These are phyloP conservation scores for Lasius platythorax DNA, from an alignment of 2,888 invertebrate species.

Conservation along the genomic window DNA sequence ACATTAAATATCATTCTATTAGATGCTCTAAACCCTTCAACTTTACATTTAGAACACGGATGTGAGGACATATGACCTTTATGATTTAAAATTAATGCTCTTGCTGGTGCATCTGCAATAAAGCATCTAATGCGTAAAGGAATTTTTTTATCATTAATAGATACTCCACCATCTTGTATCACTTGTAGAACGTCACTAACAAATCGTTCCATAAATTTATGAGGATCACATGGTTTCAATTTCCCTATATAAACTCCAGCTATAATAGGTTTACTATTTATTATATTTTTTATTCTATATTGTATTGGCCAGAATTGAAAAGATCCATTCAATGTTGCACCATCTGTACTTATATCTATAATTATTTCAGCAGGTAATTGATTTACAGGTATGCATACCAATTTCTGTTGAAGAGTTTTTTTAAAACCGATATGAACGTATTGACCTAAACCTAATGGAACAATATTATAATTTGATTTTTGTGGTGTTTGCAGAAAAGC, in stretches of 20 bases:
- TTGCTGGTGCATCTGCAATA: too few species aligned
- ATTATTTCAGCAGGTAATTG: background rate
- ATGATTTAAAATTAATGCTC: too few species aligned
- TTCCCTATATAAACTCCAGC: background rate
- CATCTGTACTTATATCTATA: background rate
- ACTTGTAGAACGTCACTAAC: background rate
- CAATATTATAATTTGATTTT: background rate
- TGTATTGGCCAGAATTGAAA: background rate
- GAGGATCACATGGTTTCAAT: background rate
- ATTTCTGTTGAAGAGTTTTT: background rate
- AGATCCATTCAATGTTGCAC: background rate
- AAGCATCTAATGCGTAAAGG: too few species aligned
- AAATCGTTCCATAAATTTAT: conserved; percentile 1
- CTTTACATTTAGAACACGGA: conserved; percentile 6
- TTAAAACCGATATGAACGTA: background rate
- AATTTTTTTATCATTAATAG: background rate
- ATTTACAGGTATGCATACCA: background rate
- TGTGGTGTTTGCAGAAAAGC: background rate
- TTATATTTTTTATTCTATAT: background rate
- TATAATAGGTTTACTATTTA: conserved; percentile 6
- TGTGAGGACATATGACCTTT: conserved; percentile 1
- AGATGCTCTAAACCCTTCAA: too few species aligned
- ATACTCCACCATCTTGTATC: background rate
- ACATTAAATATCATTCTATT: too few species aligned
- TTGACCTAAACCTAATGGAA: background rate